Percentiles rank a stretch among this genome's conserved stretches.
phyloP scores from a whole-genome alignment of 2,888 invertebrate species.

The Dendrolimus houi region DNA sequence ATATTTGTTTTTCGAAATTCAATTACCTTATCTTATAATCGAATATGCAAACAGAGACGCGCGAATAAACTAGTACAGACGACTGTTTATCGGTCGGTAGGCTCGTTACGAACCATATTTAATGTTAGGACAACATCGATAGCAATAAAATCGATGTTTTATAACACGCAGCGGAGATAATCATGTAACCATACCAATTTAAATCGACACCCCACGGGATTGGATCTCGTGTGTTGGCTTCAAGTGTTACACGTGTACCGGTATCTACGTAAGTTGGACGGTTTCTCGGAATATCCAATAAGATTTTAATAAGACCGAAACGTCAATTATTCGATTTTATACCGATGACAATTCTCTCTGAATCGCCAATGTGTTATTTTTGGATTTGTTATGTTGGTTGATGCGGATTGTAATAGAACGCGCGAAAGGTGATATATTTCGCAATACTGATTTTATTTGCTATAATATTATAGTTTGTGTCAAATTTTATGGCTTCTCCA shows the following conservation, averaged over 20 bases:
- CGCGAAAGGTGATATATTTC: too few relatives aligned
- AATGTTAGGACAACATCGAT: constrained; percentile 23
- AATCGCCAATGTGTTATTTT: neutral
- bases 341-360: constrained; percentile 4
- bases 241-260: neutral
- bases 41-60: constrained; percentile 13
- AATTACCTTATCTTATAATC: constrained; percentile 5
- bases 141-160: constrained; percentile 22
- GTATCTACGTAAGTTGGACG: constrained; percentile 11
- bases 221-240: constrained; percentile 3
- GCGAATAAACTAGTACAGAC: constrained; percentile 12
- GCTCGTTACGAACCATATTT: constrained; percentile 37
- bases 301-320: constrained; percentile 9
- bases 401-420: neutral
- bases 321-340: constrained; percentile 13
- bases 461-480: too few relatives aligned
- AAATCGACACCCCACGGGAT: constrained; percentile 10
- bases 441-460: too few relatives aligned
- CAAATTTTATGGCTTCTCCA: too few relatives aligned
- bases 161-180: neutral
- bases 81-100: constrained; percentile 14
- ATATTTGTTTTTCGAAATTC: neutral
- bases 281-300: constrained; percentile 9
- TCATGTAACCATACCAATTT: constrained; percentile 19
- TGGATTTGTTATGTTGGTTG: neutral